phyloP scores from a whole-genome alignment of 2,888 invertebrate genomes.

The Tachina lurida region DNA sequence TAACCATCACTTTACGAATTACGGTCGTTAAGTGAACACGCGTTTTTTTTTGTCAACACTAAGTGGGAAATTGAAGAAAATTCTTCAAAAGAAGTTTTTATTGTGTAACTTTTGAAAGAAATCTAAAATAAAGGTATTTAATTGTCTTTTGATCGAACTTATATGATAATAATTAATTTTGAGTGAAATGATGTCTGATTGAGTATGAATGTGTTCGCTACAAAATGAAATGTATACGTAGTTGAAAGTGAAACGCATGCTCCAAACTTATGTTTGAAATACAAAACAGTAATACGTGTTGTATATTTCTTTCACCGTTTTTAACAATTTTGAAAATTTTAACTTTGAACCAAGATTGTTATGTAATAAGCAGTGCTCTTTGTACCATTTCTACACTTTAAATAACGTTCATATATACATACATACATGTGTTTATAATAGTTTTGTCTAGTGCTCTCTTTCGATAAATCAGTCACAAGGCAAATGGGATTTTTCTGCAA shows the following conservation, averaged over 20 bases:
- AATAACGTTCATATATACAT: neutral
- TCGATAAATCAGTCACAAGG: constrained; percentile 66
- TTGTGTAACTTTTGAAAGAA: constrained; percentile 82
- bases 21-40: constrained; percentile 82
- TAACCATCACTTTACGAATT: constrained; percentile 81
- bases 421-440: neutral
- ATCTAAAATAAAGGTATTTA: constrained; percentile 77
- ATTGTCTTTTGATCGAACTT: constrained; percentile 49
- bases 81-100: constrained; percentile 82
- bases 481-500: constrained; percentile 35
- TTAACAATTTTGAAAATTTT: neutral
- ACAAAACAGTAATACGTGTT: too few species aligned
- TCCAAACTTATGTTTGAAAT: too few species aligned
- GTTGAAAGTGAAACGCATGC: neutral
- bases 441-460: constrained; percentile 37
- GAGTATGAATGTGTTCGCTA: constrained; percentile 1
- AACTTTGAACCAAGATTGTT: constrained; percentile 1
- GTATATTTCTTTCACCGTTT: neutral
- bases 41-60: constrained; percentile 79
- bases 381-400: neutral
- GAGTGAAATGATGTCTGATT: neutral
- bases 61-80: constrained; percentile 76
- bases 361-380: constrained; percentile 33
- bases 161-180: neutral
- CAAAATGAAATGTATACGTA: neutral